Evolutionary conservation across 2,888 invertebrate species (phyloP).

Genomic region (Andricus curvator): DNA sequence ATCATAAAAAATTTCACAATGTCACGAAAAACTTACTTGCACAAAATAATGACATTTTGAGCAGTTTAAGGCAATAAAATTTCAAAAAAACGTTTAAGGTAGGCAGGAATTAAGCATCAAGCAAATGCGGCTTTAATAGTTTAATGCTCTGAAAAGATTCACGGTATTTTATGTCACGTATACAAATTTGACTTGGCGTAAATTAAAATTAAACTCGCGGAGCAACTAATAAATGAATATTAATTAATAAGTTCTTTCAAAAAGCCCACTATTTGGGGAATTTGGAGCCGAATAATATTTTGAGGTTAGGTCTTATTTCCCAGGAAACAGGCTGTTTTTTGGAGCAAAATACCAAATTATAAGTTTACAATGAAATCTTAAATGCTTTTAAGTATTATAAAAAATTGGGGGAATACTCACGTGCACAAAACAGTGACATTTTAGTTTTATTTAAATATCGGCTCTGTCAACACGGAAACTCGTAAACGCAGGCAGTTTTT

Average conservation of each 20-base stretch:
- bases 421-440: conserved; percentile 34
- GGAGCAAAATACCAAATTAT: not conserved
- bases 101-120: not conserved
- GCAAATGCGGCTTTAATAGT: not conserved
- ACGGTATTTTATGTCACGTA: not conserved
- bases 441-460: not conserved
- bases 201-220: not conserved
- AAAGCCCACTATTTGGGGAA: not conserved
- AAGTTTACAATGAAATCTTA: not conserved
- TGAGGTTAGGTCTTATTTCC: not conserved
- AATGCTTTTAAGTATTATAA: not conserved
- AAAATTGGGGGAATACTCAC: not conserved
- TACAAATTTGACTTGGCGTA: not conserved
- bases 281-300: not conserved
- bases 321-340: not conserved
- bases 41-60: too few relatives aligned
- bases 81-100: too few relatives aligned
- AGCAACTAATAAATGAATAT: not conserved
- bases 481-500: too few relatives aligned
- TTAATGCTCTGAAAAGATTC: not conserved
- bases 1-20: too few relatives aligned
- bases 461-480: too few relatives aligned
- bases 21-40: too few relatives aligned
- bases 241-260: not conserved
- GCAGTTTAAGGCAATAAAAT: too few relatives aligned